These are phyloP conservation scores for Podarcis raffonei DNA, from an alignment of 2,113 vertebrate species.

Conservation along the genomic window DNA sequence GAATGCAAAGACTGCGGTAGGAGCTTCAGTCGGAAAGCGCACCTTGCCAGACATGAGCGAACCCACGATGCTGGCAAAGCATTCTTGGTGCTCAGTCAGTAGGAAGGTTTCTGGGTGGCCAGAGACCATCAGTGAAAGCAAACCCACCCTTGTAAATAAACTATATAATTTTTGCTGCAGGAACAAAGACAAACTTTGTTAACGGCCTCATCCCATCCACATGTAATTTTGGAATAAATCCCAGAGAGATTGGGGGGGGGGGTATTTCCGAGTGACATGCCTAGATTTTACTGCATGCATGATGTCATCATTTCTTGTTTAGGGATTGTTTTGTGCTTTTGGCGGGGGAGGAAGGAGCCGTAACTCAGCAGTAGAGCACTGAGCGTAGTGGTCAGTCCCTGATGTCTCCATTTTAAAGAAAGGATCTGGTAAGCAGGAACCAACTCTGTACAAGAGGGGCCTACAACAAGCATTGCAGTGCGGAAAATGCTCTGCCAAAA, in stretches of 20 bases:
- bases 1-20: not conserved
- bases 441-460: too few species aligned
- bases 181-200: not conserved
- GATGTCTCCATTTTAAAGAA: too few species aligned
- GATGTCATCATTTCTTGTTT: not conserved
- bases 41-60: not conserved
- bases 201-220: not conserved
- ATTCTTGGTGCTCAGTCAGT: not conserved
- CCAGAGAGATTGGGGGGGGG: not conserved
- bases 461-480: too few species aligned
- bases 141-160: not conserved
- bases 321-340: too few species aligned
- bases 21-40: not conserved
- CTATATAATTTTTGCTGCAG: not conserved
- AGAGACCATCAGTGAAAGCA: not conserved
- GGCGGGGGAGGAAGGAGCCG: too few species aligned
- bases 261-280: not conserved
- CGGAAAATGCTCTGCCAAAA: too few species aligned
- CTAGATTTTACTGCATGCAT: not conserved
- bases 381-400: too few species aligned
- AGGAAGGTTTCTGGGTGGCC: not conserved
- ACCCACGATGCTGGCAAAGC: not conserved
- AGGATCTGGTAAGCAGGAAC: too few species aligned
- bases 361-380: too few species aligned
- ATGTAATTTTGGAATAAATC: not conserved